Percentiles rank a stretch among this genome's conserved stretches.
These are phyloP conservation scores for Eucera pruinosa DNA, from an alignment of 2,888 invertebrate species.

Conservation along the genomic window DNA sequence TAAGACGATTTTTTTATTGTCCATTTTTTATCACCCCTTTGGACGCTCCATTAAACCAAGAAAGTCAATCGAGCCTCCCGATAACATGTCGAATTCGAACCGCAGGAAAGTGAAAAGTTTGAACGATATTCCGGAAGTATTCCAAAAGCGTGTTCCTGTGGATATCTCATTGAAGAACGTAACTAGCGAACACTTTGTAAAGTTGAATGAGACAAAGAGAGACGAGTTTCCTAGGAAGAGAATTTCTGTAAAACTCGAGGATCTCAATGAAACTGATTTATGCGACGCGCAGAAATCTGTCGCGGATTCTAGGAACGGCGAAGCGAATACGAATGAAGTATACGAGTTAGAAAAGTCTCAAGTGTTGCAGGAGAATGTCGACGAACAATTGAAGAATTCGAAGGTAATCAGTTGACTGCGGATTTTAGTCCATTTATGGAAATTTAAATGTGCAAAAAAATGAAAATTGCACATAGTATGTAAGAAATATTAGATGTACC, in stretches of 20 bases:
- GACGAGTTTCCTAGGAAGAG: neutral
- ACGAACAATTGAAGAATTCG: neutral
- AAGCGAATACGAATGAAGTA: neutral
- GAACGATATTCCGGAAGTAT: constrained; percentile 16
- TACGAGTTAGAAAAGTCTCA: neutral
- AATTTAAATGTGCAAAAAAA: no score
- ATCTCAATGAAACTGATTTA: neutral
- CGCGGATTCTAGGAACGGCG: neutral
- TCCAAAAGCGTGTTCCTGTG: neutral
- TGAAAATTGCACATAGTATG: no score
- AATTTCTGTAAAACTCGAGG: neutral
- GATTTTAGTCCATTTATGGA: no score
- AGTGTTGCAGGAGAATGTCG: neutral
- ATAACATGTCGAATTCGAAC: constrained; percentile 11
- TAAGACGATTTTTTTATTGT: neutral
- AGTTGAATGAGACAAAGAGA: neutral
- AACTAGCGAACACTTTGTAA: neutral
- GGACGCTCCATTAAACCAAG: no score
- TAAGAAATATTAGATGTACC: no score
- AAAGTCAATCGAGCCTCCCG: no score
- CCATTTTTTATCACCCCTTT: no score
- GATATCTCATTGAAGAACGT: neutral
- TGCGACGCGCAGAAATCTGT: neutral
- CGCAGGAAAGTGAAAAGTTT: constrained; percentile 33
- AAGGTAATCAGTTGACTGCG: no score